A percentile compares a stretch with the other conserved stretches of the same genome.
Evolutionary conservation across 2,113 vertebrate genomes (phyloP).

Genomic region (Poicephalus meyeri): DNA sequence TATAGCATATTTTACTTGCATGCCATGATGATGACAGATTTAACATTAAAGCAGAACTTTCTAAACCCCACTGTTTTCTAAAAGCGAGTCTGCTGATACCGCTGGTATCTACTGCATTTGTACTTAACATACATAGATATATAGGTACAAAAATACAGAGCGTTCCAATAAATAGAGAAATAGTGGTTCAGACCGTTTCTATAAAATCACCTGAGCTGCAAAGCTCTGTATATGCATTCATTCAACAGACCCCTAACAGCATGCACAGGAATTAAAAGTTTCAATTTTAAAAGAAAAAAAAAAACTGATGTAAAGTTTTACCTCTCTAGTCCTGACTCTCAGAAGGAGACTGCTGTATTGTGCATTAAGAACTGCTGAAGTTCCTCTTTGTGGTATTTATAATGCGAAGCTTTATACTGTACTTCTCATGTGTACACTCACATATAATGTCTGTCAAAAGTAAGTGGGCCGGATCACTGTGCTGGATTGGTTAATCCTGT

Average conservation of each 20-base stretch:
- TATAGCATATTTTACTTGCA: conserved; percentile 31
- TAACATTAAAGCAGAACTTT: conserved; percentile 44
- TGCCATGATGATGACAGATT: conserved; percentile 39
- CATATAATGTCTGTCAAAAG: conserved; percentile 71
- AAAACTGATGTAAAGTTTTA: conserved; percentile 68
- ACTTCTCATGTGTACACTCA: conserved; percentile 76
- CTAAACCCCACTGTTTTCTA: not conserved
- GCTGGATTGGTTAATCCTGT: conserved; percentile 76
- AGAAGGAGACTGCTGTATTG: conserved; percentile 71
- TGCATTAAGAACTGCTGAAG: conserved; percentile 74
- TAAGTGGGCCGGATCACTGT: conserved; percentile 71
- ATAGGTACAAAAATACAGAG: not conserved
- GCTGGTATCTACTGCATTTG: not conserved
- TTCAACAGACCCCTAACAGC: not conserved
- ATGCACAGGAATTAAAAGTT: conserved; percentile 60
- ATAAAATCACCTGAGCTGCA: conserved; percentile 56
- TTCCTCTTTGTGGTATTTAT: conserved; percentile 72
- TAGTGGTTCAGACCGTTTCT: not conserved
- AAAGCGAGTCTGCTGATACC: not conserved
- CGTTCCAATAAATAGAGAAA: not conserved
- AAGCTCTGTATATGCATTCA: conserved; percentile 10
- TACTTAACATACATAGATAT: not conserved
- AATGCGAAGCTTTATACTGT: conserved; percentile 79
- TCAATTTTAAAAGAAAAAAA: conserved; percentile 49
- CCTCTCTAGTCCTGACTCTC: conserved; percentile 71